Base-by-base conservation (phyloP, 2,888 invertebrate genomes). In the Xestia c-nigrum region DNA sequence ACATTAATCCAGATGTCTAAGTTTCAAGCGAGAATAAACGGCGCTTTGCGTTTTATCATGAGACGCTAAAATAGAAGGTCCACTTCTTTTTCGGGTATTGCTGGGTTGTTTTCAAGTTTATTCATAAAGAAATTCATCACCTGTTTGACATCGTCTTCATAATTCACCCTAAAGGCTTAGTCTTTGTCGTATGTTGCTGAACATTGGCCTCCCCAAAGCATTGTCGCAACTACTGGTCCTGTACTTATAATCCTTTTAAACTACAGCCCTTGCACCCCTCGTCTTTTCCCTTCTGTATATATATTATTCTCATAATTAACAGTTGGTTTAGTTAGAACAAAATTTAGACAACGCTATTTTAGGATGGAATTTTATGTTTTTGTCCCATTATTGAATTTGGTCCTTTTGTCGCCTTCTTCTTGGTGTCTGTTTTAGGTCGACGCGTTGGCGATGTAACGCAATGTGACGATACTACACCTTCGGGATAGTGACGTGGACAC, bases 361-460 rank as follows among this genome's bases (percentile, higher is more conserved):
- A 16, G 16, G 14, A 57, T 46, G 0, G 0, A 55, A 31, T 47
- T 72, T 38, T 21, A 24, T 4, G 10, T 1, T 31, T 52, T 43
- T 46, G n/a, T 52, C 19, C 12, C 6, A 46, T 50, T n/a, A 12
- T 55, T 38, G 16, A 24, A 14, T 63, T 67, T 78, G 74, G 72
- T 76, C 83, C 83, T 88, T 87, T 67, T 76, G 77, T 46, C 24
- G n/a, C 31, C 6, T 9, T 19, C 52, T 67, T 47, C 52, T 57
- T 59, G 47, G 57, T 57, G 57, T 6, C 21, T 55, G 63, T 40
- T 68, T 69, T 75, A 57, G 46, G 38, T 73, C 63, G 63, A 79
- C 12, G 80, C 88, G 87, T 88, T 88, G 88, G 87, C 86, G 88
- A 84, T 76, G 65, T 70, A 73, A 69, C 31, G 77, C 70, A 78